A percentile compares a stretch with the other conserved stretches of the same genome.
Conservation (phyloP, 2,888 invertebrate genomes). For the Rosalia funebris region DNA sequence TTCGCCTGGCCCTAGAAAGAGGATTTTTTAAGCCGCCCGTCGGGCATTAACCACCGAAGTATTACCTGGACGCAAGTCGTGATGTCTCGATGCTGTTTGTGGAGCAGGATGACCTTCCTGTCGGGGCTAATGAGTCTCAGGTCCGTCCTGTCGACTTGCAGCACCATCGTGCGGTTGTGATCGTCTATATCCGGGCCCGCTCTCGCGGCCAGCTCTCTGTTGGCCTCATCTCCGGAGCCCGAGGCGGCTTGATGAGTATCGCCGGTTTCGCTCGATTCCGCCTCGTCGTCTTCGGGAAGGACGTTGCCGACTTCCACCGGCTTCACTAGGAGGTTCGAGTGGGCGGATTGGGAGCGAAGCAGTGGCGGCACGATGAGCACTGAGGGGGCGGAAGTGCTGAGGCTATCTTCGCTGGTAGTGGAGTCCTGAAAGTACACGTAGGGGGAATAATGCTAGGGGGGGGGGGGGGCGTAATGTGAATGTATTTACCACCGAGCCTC, state of each 20-base stretch:
- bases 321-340: conserved; percentile 41
- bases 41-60: background rate
- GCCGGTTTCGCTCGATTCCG: background rate
- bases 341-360: conserved; percentile 49
- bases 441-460: background rate
- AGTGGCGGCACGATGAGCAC: conserved; percentile 33
- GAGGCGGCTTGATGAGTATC: background rate
- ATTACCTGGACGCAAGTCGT: conserved; percentile 82
- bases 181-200: conserved; percentile 64
- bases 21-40: background rate
- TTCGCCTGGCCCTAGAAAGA: conserved; percentile 75
- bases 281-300: background rate
- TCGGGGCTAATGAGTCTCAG: conserved; percentile 92
- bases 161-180: conserved; percentile 93
- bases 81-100: conserved; percentile 88
- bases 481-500: conserved; percentile 61
- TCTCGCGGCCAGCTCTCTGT: conserved; percentile 18
- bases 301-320: background rate
- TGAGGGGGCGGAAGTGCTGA: conserved; percentile 32
- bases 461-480: too few relatives aligned
- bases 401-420: conserved; percentile 44
- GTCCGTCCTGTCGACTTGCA: conserved; percentile 88
- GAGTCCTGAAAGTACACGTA: conserved; percentile 45
- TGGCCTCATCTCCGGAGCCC: conserved; percentile 5
- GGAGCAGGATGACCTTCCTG: conserved; percentile 87